Percentiles rank a stretch among this genome's conserved stretches.
phyloP scores from a whole-genome alignment of 2,113 vertebrate species.

The Monopterus albus region DNA sequence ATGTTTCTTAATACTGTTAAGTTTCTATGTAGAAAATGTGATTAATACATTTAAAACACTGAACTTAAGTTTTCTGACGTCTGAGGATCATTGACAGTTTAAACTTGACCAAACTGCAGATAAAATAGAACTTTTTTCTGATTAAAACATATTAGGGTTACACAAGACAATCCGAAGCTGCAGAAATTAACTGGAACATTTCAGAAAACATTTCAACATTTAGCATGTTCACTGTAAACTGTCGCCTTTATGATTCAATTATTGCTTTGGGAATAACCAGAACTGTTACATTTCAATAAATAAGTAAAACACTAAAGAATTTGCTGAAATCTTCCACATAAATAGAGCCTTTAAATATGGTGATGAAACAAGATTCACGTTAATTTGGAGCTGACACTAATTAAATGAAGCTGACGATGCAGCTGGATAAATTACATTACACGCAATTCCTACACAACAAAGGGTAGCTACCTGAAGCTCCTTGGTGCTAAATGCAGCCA shows the following conservation, averaged over 20 bases:
- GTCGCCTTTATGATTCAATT: slow-evolving; percentile 59
- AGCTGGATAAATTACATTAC: slow-evolving; percentile 50
- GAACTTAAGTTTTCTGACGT: background rate
- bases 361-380: slow-evolving; percentile 45
- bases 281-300: slow-evolving; percentile 75
- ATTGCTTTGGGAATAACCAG: slow-evolving; percentile 35
- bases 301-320: slow-evolving; percentile 73
- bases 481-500: background rate
- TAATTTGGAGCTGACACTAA: slow-evolving; percentile 67
- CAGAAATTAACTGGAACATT: slow-evolving; percentile 23
- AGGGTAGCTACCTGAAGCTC: slow-evolving; percentile 15
- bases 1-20: background rate
- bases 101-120: slow-evolving; percentile 18
- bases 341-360: slow-evolving; percentile 76
- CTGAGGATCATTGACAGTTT: background rate
- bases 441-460: slow-evolving; percentile 30
- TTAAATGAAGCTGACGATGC: slow-evolving; percentile 54
- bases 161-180: slow-evolving; percentile 6
- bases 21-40: slow-evolving; percentile 24
- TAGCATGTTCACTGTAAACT: slow-evolving; percentile 49
- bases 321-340: slow-evolving; percentile 70
- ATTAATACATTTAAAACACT: slow-evolving; percentile 36
- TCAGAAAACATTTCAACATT: slow-evolving; percentile 37
- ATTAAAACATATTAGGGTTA: slow-evolving; percentile 33
- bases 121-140: slow-evolving; percentile 23